Evolutionary conservation across 1,140 invertebrate genomes (phyloP).

Genomic region (Aphelinus atriplicis): DNA sequence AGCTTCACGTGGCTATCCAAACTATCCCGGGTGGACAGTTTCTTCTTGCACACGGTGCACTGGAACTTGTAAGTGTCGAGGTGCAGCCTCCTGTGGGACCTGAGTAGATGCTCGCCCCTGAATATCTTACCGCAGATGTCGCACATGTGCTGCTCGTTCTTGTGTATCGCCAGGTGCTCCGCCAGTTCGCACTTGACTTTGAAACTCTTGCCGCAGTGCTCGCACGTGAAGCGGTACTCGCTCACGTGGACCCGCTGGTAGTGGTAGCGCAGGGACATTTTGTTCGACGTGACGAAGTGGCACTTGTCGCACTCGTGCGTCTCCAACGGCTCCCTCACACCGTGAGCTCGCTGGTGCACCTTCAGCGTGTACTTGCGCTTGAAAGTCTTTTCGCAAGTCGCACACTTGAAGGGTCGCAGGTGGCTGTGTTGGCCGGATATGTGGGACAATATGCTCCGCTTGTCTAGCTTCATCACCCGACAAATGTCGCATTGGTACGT

Average conservation of each 20-base stretch:
- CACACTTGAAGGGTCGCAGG: conserved; percentile 11
- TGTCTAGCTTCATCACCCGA: conserved; percentile 48
- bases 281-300: conserved; percentile 1
- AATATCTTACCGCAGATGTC: conserved; percentile 62
- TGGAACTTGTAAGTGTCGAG: conserved; percentile 55
- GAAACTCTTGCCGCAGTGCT: conserved; percentile 71
- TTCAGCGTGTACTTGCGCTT: conserved; percentile 7
- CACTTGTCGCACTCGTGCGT: conserved; percentile 17
- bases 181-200: conserved; percentile 61
- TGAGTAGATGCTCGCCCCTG: conserved; percentile 55
- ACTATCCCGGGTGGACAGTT: conserved; percentile 63
- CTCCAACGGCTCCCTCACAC: background rate
- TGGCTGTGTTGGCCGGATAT: conserved; percentile 8
- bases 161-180: conserved; percentile 64
- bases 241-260: conserved; percentile 5
- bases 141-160: conserved; percentile 61
- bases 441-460: background rate
- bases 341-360: background rate
- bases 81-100: conserved; percentile 59
- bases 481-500: conserved; percentile 61
- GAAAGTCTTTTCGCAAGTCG: conserved; percentile 12
- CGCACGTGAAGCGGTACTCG: conserved; percentile 62
- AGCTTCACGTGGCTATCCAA: conserved; percentile 63
- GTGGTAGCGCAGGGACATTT: background rate
- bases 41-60: conserved; percentile 60